Conservation (phyloP, 2,888 invertebrate species). For the Dicroscelio sp. region DNA sequence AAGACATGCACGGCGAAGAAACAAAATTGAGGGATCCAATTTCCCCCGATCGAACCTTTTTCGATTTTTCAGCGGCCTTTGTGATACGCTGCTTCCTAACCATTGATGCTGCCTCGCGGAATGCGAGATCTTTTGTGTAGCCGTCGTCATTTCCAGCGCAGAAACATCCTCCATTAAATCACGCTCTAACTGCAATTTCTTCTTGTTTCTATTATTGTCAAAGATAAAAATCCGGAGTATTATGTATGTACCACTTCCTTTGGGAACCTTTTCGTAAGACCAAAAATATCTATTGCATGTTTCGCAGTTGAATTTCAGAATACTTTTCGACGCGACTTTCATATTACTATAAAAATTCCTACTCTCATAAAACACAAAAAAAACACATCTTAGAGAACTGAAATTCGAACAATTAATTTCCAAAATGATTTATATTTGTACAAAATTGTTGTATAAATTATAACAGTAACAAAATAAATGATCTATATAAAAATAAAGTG, state of each 20-base stretch:
- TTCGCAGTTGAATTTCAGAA: too few relatives aligned
- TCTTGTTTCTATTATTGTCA: slow-evolving; percentile 70
- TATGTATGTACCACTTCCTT: neutral
- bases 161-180: slow-evolving; percentile 68
- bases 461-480: neutral
- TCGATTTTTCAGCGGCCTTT: slow-evolving; percentile 73
- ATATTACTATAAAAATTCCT: too few relatives aligned
- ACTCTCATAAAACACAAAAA: too few relatives aligned
- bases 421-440: too few relatives aligned
- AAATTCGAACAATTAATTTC: too few relatives aligned
- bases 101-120: slow-evolving; percentile 67
- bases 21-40: slow-evolving; percentile 73
- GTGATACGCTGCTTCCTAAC: slow-evolving; percentile 61
- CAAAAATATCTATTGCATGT: too few relatives aligned
- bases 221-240: slow-evolving; percentile 53
- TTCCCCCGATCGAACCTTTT: slow-evolving; percentile 71
- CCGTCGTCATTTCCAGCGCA: slow-evolving; percentile 58
- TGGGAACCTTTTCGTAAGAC: neutral
- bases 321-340: too few relatives aligned
- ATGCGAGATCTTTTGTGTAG: slow-evolving; percentile 66
- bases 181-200: slow-evolving; percentile 68
- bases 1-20: slow-evolving; percentile 55
- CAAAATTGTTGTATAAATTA: neutral
- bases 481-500: too few relatives aligned
- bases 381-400: too few relatives aligned